Percentiles rank a stretch among this genome's conserved stretches.
phyloP scores from a whole-genome alignment of 2,888 invertebrate genomes.

The Chrysodeixis includens region DNA sequence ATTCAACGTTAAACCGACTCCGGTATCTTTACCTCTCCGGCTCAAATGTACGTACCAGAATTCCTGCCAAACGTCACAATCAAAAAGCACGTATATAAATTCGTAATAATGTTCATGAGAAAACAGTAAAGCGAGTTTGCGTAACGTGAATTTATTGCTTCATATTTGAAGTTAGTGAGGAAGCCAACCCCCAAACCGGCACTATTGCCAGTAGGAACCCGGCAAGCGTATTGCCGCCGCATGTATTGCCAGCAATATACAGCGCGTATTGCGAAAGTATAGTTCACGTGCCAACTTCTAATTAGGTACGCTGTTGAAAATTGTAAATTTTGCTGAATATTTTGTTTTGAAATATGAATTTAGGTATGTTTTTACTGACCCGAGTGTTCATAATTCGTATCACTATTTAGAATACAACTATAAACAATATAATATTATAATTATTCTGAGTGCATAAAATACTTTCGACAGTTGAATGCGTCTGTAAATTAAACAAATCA shows the following conservation, averaged over 20 bases:
- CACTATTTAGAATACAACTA: too few species aligned
- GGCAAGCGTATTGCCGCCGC: slow-evolving; percentile 17
- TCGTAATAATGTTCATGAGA: slow-evolving; percentile 35
- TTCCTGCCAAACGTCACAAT: background rate
- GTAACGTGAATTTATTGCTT: slow-evolving; percentile 52
- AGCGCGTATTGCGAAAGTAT: slow-evolving; percentile 36
- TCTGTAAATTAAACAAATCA: too few species aligned
- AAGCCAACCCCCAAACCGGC: slow-evolving; percentile 39
- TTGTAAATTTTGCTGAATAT: slow-evolving; percentile 13
- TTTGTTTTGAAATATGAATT: slow-evolving; percentile 7
- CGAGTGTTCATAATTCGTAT: too few species aligned
- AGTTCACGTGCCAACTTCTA: slow-evolving; percentile 46
- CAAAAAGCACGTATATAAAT: slow-evolving; percentile 33
- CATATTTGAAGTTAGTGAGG: slow-evolving; percentile 47
- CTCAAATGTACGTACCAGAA: background rate
- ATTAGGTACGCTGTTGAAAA: slow-evolving; percentile 39
- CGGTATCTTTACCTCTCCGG: background rate
- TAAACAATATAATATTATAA: too few species aligned
- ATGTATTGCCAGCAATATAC: slow-evolving; percentile 39
- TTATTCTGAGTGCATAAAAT: too few species aligned
- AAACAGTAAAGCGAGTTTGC: slow-evolving; percentile 23
- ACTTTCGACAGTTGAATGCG: too few species aligned
- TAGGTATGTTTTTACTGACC: background rate
- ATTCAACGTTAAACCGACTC: background rate
- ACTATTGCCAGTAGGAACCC: slow-evolving; percentile 31